Conservation (phyloP, 1,140 invertebrate species). For the Drosophila azteca region DNA sequence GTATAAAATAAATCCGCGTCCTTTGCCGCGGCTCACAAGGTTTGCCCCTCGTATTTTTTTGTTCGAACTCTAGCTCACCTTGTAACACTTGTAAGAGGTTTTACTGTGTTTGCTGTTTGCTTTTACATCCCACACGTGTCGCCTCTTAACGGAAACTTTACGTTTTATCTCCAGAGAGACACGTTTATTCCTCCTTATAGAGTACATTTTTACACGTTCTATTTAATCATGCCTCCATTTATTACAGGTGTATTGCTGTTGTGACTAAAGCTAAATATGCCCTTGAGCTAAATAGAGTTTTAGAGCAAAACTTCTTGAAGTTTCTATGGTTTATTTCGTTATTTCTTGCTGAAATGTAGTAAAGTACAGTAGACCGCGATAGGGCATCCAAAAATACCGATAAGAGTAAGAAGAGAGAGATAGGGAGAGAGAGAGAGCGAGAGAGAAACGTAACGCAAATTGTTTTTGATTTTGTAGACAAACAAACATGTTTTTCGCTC, state of each 20-base stretch:
- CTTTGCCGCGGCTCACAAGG: no score
- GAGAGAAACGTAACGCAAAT: slow-evolving; percentile 30
- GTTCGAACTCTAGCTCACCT: slow-evolving; percentile 37
- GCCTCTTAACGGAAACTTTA: slow-evolving; percentile 1
- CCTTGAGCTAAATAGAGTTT: background rate
- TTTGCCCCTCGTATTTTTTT: no score
- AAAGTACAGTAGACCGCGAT: background rate
- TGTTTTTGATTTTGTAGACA: slow-evolving; percentile 44
- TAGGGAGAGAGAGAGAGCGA: no score
- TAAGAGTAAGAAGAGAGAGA: slow-evolving; percentile 7
- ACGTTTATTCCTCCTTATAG: slow-evolving; percentile 28
- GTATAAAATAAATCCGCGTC: no score
- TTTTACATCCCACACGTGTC: slow-evolving; percentile 42
- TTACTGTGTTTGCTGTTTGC: slow-evolving; percentile 18
- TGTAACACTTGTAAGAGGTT: slow-evolving; percentile 42
- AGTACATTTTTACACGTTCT: slow-evolving; percentile 15
- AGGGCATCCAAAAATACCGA: background rate
- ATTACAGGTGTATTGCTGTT: background rate
- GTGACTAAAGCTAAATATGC: background rate
- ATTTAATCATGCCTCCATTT: slow-evolving; percentile 15
- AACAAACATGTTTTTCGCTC: slow-evolving; percentile 45
- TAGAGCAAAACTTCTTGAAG: slow-evolving; percentile 32
- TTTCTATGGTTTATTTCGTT: slow-evolving; percentile 39
- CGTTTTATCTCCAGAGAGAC: slow-evolving; percentile 11
- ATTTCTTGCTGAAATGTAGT: slow-evolving; percentile 23